A percentile compares a stretch with the other conserved stretches of the same genome.
Conservation (phyloP, 2,113 vertebrate species). For the Psilopogon haemacephalus region DNA sequence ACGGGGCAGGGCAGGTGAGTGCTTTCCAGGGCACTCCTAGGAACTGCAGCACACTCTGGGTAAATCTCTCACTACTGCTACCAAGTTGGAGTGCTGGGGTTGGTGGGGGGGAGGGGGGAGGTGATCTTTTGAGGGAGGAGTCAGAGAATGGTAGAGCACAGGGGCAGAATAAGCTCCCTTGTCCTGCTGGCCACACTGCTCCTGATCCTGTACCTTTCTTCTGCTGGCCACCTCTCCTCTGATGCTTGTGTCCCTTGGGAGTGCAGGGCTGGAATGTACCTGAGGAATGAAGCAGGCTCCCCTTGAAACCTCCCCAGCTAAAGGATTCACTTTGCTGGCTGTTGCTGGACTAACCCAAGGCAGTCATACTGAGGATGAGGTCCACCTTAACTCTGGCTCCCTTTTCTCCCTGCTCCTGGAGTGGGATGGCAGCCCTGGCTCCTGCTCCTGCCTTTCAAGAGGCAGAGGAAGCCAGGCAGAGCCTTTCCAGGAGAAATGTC, state of each 20-base stretch:
- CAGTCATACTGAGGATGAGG: not conserved
- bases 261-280: not conserved
- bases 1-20: conserved; percentile 57
- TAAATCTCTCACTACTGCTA: not conserved
- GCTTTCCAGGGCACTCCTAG: not conserved
- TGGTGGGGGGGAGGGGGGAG: no score
- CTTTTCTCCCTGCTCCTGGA: rapidly evolving
- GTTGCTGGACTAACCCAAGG: not conserved
- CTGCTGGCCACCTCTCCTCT: not conserved
- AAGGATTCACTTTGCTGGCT: not conserved
- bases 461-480: not conserved
- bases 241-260: not conserved
- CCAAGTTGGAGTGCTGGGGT: not conserved
- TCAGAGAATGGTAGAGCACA: no score
- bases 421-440: not conserved
- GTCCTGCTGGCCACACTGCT: no score
- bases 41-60: not conserved
- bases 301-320: not conserved
- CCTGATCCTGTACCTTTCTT: no score
- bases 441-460: not conserved
- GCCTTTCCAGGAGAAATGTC: not conserved
- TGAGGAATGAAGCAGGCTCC: not conserved
- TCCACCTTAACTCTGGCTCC: not conserved
- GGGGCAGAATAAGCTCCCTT: no score
- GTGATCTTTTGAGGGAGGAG: no score